Conservation (phyloP, 1,140 invertebrate genomes). For the Ips typographus region DNA sequence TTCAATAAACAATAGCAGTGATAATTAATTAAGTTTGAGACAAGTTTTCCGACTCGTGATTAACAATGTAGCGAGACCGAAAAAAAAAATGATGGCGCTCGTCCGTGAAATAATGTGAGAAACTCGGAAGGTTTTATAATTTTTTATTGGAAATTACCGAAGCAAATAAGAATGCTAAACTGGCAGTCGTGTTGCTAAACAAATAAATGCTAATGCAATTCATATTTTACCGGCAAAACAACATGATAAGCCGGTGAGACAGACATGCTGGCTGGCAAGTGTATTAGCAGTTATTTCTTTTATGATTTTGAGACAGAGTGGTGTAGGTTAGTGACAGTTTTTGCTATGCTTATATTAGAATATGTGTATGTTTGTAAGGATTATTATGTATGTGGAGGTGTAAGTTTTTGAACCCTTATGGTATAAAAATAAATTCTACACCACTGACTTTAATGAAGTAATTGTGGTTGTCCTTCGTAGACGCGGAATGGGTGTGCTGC, state of each 20-base stretch:
- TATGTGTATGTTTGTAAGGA: too few species aligned
- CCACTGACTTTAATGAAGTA: conserved; percentile 11
- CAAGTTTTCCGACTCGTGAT: neutral
- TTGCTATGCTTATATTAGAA: too few species aligned
- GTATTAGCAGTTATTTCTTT: too few species aligned
- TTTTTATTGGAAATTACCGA: conserved; percentile 21
- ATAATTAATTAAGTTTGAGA: too few species aligned
- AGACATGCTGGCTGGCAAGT: too few species aligned
- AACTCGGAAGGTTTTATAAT: neutral
- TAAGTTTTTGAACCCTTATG: neutral
- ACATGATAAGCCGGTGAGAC: too few species aligned
- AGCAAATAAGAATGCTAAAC: conserved; percentile 27
- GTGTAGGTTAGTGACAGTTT: too few species aligned
- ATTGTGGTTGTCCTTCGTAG: conserved; percentile 22
- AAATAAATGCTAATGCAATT: conserved; percentile 14
- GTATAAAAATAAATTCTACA: neutral
- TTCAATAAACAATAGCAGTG: too few species aligned
- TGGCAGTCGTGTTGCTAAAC: conserved; percentile 11
- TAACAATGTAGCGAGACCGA: neutral
- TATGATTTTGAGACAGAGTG: too few species aligned
- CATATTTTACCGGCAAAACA: conserved; percentile 6
- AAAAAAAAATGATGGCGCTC: neutral
- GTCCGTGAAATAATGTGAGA: conserved; percentile 14
- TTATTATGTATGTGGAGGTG: too few species aligned
- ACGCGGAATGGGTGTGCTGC: conserved; percentile 23